phyloP scores from a whole-genome alignment of 1,140 invertebrate genomes.

The Lucilia cuprina region DNA sequence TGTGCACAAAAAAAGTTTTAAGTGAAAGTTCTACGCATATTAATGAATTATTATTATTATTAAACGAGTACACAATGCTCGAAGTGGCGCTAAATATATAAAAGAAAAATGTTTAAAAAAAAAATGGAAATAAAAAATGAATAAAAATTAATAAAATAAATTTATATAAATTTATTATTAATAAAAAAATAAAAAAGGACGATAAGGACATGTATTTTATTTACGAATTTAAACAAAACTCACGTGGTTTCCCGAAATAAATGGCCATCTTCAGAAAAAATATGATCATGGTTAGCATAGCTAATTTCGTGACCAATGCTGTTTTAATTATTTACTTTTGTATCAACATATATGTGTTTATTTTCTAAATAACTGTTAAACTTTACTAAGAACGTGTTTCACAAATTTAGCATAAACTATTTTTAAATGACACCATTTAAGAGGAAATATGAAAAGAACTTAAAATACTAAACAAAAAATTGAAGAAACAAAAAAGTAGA shows the following conservation, averaged over 20 bases:
- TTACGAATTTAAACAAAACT: no score
- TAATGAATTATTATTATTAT: slow-evolving; percentile 5
- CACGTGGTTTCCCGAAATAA: no score
- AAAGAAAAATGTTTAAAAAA: background rate
- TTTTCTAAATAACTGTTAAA: background rate
- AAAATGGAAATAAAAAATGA: background rate
- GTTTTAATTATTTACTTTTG: background rate
- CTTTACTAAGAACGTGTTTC: background rate
- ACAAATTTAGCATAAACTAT: background rate
- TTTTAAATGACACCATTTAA: background rate
- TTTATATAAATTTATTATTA: no score
- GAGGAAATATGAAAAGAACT: background rate
- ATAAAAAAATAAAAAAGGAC: no score
- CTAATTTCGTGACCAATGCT: background rate
- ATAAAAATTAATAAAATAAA: background rate
- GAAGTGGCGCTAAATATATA: background rate
- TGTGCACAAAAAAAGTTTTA: background rate
- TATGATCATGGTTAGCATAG: background rate
- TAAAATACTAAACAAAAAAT: no score
- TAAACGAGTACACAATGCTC: background rate
- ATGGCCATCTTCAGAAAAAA: background rate
- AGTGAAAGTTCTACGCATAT: background rate
- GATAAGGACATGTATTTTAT: no score
- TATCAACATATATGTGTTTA: background rate
- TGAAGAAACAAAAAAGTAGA: no score